A percentile compares a stretch with the other conserved stretches of the same genome.
These are phyloP conservation scores for Drosophila cracens DNA, from an alignment of 2,888 invertebrate species.

Conservation along the genomic window DNA sequence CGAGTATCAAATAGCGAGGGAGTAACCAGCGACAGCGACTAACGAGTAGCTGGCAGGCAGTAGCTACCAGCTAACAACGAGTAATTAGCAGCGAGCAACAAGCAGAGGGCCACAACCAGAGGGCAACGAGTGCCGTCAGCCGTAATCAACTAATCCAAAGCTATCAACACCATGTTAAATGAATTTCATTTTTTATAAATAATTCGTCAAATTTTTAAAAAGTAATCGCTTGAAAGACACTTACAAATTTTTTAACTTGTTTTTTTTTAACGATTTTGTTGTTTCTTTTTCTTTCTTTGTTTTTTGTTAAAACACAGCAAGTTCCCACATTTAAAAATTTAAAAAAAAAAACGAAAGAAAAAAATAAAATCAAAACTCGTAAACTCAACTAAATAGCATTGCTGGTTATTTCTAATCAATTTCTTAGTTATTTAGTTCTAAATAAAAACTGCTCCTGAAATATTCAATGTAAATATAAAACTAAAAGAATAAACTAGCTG, in stretches of 20 bases:
- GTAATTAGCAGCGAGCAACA: not conserved
- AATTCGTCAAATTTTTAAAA: slow-evolving; percentile 43
- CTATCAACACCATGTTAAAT: slow-evolving; percentile 15
- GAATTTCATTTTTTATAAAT: slow-evolving; percentile 36
- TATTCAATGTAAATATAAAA: slow-evolving; percentile 61
- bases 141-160: not conserved
- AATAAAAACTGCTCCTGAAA: slow-evolving; percentile 38
- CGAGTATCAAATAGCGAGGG: not conserved
- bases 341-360: slow-evolving; percentile 7
- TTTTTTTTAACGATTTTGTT: slow-evolving; percentile 44
- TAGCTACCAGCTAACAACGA: not conserved
- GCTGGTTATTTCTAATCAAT: slow-evolving; percentile 51
- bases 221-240: slow-evolving; percentile 18
- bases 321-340: slow-evolving; percentile 17
- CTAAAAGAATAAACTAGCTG: slow-evolving; percentile 27
- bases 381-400: slow-evolving; percentile 35
- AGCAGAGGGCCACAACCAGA: not conserved
- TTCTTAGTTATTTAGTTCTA: slow-evolving; percentile 78
- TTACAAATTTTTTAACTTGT: slow-evolving; percentile 65
- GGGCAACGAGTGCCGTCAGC: not conserved
- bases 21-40: not conserved
- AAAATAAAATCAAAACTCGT: slow-evolving; percentile 22
- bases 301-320: slow-evolving; percentile 12
- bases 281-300: slow-evolving; percentile 25
- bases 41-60: not conserved